These are phyloP conservation scores for Onychomys torridus DNA, from an alignment of 2,797 vertebrate species.

Conservation along the genomic window DNA sequence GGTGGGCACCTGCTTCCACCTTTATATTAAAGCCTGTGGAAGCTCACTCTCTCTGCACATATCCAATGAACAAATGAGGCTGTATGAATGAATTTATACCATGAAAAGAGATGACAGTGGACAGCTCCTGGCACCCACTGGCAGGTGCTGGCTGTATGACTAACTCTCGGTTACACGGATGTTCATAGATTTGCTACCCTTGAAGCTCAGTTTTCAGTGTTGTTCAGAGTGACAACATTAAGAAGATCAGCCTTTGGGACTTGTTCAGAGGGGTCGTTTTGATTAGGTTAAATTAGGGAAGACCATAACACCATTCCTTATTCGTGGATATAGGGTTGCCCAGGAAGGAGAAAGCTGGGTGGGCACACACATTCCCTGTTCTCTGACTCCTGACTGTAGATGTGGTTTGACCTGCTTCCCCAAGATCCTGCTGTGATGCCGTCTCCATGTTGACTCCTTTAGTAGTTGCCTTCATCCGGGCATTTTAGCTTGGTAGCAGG, in stretches of 20 bases:
- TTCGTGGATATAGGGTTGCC: background rate
- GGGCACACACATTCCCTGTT: background rate
- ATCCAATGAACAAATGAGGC: background rate
- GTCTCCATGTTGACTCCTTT: no score
- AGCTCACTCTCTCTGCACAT: background rate
- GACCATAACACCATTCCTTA: no score
- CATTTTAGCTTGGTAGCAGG: background rate
- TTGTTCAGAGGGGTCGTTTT: background rate
- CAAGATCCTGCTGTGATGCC: background rate
- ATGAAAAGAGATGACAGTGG: accelerated
- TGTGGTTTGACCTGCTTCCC: background rate
- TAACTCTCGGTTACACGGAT: background rate
- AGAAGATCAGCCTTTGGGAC: background rate
- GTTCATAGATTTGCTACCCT: background rate
- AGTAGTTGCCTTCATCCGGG: background rate
- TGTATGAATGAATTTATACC: background rate
- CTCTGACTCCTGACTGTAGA: background rate
- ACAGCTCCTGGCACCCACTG: accelerated
- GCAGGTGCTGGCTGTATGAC: background rate
- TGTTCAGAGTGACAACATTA: background rate
- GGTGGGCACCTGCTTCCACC: background rate
- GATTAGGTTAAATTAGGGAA: no score
- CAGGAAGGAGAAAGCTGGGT: background rate
- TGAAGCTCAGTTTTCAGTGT: background rate
- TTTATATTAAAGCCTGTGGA: background rate